Base-by-base conservation (phyloP, 2,113 vertebrate genomes). In the Thymallus thymallus region DNA sequence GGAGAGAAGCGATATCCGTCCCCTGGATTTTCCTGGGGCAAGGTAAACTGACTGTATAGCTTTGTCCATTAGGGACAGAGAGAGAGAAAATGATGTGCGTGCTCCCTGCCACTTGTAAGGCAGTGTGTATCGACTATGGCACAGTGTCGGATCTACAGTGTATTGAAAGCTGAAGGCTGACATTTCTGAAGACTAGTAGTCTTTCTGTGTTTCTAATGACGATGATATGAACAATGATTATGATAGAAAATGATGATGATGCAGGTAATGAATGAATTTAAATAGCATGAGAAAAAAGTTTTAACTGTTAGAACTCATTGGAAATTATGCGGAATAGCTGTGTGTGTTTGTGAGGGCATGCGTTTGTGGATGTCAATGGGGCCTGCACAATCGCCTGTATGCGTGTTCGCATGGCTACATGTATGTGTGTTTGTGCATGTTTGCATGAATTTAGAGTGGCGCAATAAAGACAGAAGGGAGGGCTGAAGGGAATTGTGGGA, bases 21-120 rank as follows among this genome's bases (percentile, higher is more conserved):
- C 87, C 80, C 85, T 82, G 83, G 82, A 92, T 94, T 91, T 91
- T 95, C 93, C 87, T 91, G 85, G 86, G 93, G 92, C 94, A 94
- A 88, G 90, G 87, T 92, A 92, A 90, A 94, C 86, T 81, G 88
- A 88, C 82, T 84, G 86, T 77, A 89, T 83, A 89, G 88, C 62
- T 84, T 79, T 78, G 84, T 84, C 88, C 87, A 71, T 86, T 84
- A 87, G 92, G 86, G 88, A 91, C 75, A 71, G 75, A 90, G 77
- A 82, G 79, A 84, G 84, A 87, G 87, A 81, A 84, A 90, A 90
- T 85, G 84, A 85, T 82, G 84, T 81, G 73, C 41, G 78, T 84
- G 85, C 82, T 74, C 65, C 65, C 55, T 77, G 78, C 84, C 76
- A 77, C 82, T 76, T 85, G 81, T 85, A 84, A 84, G 79, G 79